A percentile compares a stretch with the other conserved stretches of the same genome.
Evolutionary conservation across 2,888 invertebrate genomes (phyloP).

Genomic region (Leuctra nigra): DNA sequence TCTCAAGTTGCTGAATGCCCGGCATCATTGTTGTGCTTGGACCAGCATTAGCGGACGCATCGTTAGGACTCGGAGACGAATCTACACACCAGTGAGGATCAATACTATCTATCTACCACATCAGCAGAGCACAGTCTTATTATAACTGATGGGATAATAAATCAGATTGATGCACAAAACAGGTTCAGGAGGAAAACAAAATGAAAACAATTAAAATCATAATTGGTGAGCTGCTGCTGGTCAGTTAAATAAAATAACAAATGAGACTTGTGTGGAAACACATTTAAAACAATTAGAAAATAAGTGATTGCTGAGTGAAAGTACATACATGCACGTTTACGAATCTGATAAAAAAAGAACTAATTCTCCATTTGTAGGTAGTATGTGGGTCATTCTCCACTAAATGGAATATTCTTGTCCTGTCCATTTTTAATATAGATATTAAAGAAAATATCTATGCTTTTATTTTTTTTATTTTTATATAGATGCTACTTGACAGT

Average conservation of each 20-base stretch:
- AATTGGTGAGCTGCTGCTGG: too few species aligned
- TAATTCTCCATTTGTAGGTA: too few species aligned
- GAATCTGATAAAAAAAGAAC: too few species aligned
- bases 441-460: too few species aligned
- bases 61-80: conserved; percentile 7
- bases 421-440: too few species aligned
- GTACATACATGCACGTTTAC: too few species aligned
- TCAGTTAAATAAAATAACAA: background rate
- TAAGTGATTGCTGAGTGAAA: too few species aligned
- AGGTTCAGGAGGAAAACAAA: conserved; percentile 15
- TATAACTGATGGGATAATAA: conserved; percentile 28
- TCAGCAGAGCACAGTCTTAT: conserved; percentile 17
- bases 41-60: background rate
- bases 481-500: too few species aligned
- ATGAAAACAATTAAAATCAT: background rate
- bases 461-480: too few species aligned
- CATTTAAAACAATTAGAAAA: background rate
- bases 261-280: background rate
- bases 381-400: too few species aligned
- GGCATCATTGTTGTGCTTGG: background rate
- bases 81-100: conserved; percentile 33
- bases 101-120: conserved; percentile 46
- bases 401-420: too few species aligned
- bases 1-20: conserved; percentile 26
- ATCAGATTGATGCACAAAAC: conserved; percentile 26